Evolutionary conservation across 23 tunicate genomes (phyloP).

Genomic region (Ciona savignyi): DNA sequence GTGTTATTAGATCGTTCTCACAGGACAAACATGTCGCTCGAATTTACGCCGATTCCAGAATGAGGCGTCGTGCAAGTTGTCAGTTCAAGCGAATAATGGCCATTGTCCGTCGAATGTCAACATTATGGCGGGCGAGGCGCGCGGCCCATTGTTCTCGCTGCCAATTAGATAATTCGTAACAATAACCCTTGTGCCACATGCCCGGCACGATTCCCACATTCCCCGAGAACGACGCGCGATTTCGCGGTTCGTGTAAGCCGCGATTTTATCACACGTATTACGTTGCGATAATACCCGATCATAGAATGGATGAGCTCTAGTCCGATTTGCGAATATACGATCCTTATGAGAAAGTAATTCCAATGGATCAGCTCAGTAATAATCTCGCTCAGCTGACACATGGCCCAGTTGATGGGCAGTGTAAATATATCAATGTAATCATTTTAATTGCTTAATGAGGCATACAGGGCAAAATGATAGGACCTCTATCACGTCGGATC

Average conservation of each 20-base stretch:
- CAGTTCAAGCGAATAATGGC: conserved; percentile 23
- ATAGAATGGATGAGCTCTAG: too few relatives aligned
- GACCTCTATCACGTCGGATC: neutral
- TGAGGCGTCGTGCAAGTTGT: neutral
- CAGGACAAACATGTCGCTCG: too few relatives aligned
- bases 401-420: neutral
- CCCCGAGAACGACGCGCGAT: neutral
- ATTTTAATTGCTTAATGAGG: neutral
- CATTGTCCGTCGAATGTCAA: conserved; percentile 6
- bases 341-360: neutral
- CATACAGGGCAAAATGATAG: neutral
- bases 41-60: conserved; percentile 19
- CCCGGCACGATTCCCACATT: neutral
- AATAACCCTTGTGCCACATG: neutral
- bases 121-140: conserved; percentile 1
- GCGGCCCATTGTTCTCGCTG: neutral
- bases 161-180: neutral
- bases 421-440: neutral
- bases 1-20: too few relatives aligned
- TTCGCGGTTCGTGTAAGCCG: too few relatives aligned
- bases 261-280: too few relatives aligned
- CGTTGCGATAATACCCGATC: neutral
- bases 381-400: neutral
- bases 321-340: too few relatives aligned
- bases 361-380: neutral